Conservation (phyloP, 2,888 invertebrate genomes). For the Sesia bembeciformis region DNA sequence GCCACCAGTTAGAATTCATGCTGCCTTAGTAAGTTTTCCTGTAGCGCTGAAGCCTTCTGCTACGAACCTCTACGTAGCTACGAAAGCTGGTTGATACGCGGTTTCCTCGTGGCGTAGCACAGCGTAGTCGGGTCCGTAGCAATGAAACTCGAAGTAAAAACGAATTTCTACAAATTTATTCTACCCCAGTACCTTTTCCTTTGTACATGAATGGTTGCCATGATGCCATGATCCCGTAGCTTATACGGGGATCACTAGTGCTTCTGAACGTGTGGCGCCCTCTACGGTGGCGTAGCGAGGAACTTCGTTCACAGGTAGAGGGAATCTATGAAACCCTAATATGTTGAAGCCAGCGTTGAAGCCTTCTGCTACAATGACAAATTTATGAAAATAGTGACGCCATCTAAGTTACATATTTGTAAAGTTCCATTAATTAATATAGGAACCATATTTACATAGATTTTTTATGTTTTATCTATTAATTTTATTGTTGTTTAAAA, state of each 20-base stretch:
- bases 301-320: too few species aligned
- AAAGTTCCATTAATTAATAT: too few species aligned
- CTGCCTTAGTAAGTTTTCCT: slow-evolving; percentile 37
- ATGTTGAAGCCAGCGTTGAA: too few species aligned
- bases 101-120: neutral
- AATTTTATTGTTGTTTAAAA: neutral
- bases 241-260: neutral
- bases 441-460: neutral
- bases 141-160: too few species aligned
- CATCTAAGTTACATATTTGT: too few species aligned
- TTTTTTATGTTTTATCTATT: neutral
- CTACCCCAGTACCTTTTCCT: neutral
- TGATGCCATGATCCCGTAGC: neutral
- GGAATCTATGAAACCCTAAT: too few species aligned
- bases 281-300: too few species aligned
- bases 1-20: slow-evolving; percentile 21
- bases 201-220: neutral
- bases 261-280: too few species aligned
- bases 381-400: too few species aligned
- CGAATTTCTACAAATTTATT: neutral
- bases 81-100: neutral
- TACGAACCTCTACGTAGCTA: slow-evolving; percentile 1
- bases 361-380: too few species aligned
- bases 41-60: slow-evolving; percentile 24
- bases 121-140: too few species aligned